These are phyloP conservation scores for Agrochola lota DNA, from an alignment of 2,888 invertebrate genomes.

Conservation along the genomic window DNA sequence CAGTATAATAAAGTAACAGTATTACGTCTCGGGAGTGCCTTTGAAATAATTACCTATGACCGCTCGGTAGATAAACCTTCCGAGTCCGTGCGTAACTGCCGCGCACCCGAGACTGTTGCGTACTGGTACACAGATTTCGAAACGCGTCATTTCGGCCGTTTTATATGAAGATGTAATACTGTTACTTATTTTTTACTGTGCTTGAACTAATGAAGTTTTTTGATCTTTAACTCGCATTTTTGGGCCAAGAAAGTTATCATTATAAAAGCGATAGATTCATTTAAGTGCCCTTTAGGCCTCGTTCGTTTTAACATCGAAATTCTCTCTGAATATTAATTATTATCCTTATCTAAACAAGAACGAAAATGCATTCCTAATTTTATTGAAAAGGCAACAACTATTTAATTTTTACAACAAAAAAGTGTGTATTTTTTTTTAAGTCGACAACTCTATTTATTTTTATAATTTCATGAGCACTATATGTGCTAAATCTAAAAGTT, in stretches of 20 bases:
- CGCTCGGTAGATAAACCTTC: too few species aligned
- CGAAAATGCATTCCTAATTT: slow-evolving; percentile 48
- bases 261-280: slow-evolving; percentile 12
- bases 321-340: slow-evolving; percentile 42
- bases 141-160: too few species aligned
- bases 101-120: too few species aligned
- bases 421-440: slow-evolving; percentile 7
- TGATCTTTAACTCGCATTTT: slow-evolving; percentile 16
- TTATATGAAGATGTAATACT: too few species aligned
- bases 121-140: too few species aligned
- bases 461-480: slow-evolving; percentile 29
- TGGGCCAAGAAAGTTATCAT: slow-evolving; percentile 33
- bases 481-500: slow-evolving; percentile 51
- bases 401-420: slow-evolving; percentile 23
- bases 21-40: too few species aligned
- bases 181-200: too few species aligned
- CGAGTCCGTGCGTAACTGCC: too few species aligned
- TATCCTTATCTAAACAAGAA: slow-evolving; percentile 35
- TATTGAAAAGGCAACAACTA: slow-evolving; percentile 53
- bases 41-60: too few species aligned
- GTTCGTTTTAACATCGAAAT: slow-evolving; percentile 31
- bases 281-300: slow-evolving; percentile 39
- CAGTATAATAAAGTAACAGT: too few species aligned
- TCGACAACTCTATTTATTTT: slow-evolving; percentile 30
- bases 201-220: slow-evolving; percentile 16